These are phyloP conservation scores for Blastobasis adustella DNA, from an alignment of 2,888 invertebrate species.

Conservation along the genomic window DNA sequence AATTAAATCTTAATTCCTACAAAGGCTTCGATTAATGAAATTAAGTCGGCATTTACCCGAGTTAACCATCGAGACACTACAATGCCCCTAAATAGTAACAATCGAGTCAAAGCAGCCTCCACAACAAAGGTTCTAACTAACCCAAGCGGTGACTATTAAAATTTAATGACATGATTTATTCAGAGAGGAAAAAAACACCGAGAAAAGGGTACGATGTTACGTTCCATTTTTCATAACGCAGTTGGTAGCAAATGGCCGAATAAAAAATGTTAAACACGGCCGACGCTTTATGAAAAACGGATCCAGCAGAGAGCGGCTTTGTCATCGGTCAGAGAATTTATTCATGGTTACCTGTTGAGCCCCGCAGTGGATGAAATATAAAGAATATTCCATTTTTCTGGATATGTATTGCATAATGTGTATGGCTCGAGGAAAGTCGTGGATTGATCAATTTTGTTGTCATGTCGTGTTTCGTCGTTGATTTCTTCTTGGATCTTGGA, in stretches of 20 bases:
- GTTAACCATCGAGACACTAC: constrained; percentile 58
- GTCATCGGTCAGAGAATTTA: constrained; percentile 67
- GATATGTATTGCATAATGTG: constrained; percentile 60
- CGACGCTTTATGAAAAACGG: constrained; percentile 74
- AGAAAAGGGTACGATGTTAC: constrained; percentile 72
- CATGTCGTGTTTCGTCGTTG: no score
- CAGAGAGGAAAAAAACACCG: constrained; percentile 53
- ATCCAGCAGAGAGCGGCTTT: constrained; percentile 59
- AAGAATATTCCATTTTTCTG: constrained; percentile 72
- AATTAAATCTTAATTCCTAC: constrained; percentile 73
- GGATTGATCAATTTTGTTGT: neutral
- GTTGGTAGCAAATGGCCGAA: constrained; percentile 74
- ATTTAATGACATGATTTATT: constrained; percentile 75
- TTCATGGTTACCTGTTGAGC: constrained; percentile 68
- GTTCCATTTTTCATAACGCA: constrained; percentile 74
- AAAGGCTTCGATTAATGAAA: constrained; percentile 73
- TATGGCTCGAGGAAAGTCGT: constrained; percentile 35
- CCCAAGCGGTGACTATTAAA: constrained; percentile 71
- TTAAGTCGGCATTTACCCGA: constrained; percentile 72
- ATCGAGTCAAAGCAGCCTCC: constrained; percentile 61
- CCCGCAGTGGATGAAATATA: constrained; percentile 66
- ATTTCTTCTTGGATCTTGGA: no score
- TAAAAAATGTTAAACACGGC: constrained; percentile 71
- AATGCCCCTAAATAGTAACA: constrained; percentile 70
- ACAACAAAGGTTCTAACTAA: constrained; percentile 71